Evolutionary conservation across 2,888 invertebrate genomes (phyloP), one percentile per base, ranked within the genome.

Genomic region (Proisotoma minuta): DNA sequence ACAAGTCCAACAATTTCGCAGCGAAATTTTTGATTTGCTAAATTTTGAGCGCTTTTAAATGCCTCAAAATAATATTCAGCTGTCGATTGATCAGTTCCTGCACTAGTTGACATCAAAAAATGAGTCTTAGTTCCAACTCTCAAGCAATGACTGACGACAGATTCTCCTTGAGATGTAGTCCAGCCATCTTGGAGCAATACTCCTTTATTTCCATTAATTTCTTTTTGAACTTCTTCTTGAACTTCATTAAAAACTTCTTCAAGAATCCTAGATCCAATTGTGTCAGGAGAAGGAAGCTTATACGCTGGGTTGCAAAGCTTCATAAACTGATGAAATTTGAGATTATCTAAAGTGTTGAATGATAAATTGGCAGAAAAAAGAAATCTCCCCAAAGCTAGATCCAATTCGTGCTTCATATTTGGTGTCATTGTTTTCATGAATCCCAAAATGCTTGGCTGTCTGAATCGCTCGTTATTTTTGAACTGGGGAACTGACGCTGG

Each of bases 181-280:
- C 65, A 65, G 2, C 65, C 65, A 26, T 65, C 65, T 51, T 65
- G 65, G 3, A 59, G n/a, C 10, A 65, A 39, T 2, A 56, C 54
- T 1, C 59, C 65, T 52, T 58, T 48, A 15, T 50, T 59, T 4
- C 48, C 59, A 2, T 40, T 18, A 3, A 62, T 15, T 15, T 48
- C 48, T 2, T 51, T 22, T 28, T 28, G 20, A 8, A 49, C 29
- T 18, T 22, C 3, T 18, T 10, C n/a, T 12, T 49, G 28, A n/a
- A 58, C 28, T 1, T 57, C 59, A 0, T 59, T 26, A 27, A 56
- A 65, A 0, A 51, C 50, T 3, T 50, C 15, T 20, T 65, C 57
- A 12, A 65, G 28, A 5, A 62, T 2, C 18, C 27, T 29, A 18
- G 22, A 24, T 34, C 34, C 34, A 34, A 34, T 15, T 34, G 34